phyloP scores from a whole-genome alignment of 1,140 invertebrate species.

The Platorchestia sp. region DNA sequence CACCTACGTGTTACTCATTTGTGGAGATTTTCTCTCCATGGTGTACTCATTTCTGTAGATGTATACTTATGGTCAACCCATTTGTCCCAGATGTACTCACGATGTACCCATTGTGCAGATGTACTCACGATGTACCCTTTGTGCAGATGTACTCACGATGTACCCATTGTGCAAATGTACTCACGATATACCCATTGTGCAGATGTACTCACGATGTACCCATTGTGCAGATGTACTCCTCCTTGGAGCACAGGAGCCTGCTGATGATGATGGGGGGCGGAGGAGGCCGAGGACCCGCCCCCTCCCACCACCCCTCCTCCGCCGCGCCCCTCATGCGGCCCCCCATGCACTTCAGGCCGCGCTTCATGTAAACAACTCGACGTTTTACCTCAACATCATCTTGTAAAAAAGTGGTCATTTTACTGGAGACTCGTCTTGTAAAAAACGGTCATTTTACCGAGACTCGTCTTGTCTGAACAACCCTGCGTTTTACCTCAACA shows the following conservation, averaged over 20 bases:
- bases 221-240: neutral
- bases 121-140: neutral
- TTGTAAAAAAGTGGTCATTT: neutral
- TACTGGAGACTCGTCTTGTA: too few species aligned
- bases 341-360: constrained; percentile 48
- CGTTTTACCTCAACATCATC: too few species aligned
- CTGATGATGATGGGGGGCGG: constrained; percentile 31
- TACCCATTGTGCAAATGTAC: neutral
- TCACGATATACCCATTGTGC: too few species aligned
- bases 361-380: neutral
- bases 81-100: too few species aligned
- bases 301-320: constrained; percentile 21
- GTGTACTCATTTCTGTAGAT: too few species aligned
- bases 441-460: neutral
- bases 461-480: too few species aligned
- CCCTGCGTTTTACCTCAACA: too few species aligned
- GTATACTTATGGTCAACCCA: too few species aligned
- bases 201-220: neutral
- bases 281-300: neutral
- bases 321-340: constrained; percentile 28
- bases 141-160: neutral
- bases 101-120: too few species aligned
- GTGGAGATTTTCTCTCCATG: too few species aligned
- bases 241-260: constrained; percentile 19
- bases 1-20: too few species aligned